Base-by-base conservation (phyloP, 2,797 vertebrate genomes). In the Sebastiscus tertius region DNA sequence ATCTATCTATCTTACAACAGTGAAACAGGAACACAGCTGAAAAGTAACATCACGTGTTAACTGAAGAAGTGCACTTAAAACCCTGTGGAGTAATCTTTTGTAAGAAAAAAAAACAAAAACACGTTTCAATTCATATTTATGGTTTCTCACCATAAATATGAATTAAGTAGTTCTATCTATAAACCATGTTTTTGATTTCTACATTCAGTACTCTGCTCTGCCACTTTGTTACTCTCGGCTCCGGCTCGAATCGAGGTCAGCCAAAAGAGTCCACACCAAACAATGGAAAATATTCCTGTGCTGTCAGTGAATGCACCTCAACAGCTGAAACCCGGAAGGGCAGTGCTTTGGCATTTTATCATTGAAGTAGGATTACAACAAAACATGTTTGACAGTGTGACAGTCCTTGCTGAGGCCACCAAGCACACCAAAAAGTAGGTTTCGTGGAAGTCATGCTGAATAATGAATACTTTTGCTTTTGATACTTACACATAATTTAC, bases 201-300 rank as follows among this genome's bases (percentile, higher is more conserved):
- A 20, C 13, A 26, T 36, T 39, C n/a, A 34, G 12, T 24, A 3
- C 29, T n/a, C 33, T 4, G 20, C 46, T 29, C 60, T 71, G 16
- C 11, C 27, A 20, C 6, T 33, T 56, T 72, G 77, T 77, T 70
- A 78, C 6, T 49, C 20, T 24, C n/a, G 20, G 22, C 62, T 82
- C 0, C 66, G 20, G 42, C 75, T 58, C 26, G 52, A 54, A 82
- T 66, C 1, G 18, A 85, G 82, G 84, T 87, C 87, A 77, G 68
- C 56, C 75, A 78, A 72, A 85, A 69, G 12, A 6, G 59, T 78
- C 46, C 22, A 33, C 34, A 55, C 77, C 70, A 78, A 87, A 85
- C 83, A 88, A 83, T 80, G 80, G 84, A 81, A 91, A 86, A 77
- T 89, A 84, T 86, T 84, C 84, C 85, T 59, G 62, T 80, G 72